These are phyloP conservation scores for Coremacera marginata DNA, from an alignment of 2,888 invertebrate genomes.

Conservation along the genomic window DNA sequence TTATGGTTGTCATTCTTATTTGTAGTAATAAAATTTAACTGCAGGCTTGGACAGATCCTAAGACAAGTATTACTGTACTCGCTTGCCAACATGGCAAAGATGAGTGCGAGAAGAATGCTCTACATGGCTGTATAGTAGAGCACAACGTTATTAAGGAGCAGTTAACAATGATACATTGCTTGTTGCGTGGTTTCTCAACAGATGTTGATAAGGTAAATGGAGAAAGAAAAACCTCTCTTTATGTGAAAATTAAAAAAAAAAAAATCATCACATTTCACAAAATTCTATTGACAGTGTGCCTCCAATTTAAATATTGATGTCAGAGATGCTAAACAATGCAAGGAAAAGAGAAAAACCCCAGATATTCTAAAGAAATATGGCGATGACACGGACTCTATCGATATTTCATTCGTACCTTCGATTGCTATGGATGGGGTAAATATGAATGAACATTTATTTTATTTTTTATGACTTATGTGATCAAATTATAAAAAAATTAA, in stretches of 20 bases:
- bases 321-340: conserved; percentile 56
- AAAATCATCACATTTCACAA: conserved; percentile 18
- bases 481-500: not conserved
- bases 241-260: no score
- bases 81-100: conserved; percentile 62
- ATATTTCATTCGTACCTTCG: conserved; percentile 63
- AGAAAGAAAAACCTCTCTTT: no score
- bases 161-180: conserved; percentile 61
- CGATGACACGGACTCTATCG: conserved; percentile 56
- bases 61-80: conserved; percentile 51
- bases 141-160: conserved; percentile 53
- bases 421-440: conserved; percentile 64
- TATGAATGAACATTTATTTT: conserved; percentile 19
- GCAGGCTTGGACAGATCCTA: conserved; percentile 52
- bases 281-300: conserved; percentile 53
- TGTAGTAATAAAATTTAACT: not conserved
- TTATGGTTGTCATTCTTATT: not conserved
- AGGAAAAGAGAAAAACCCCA: conserved; percentile 49
- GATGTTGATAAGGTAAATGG: conserved; percentile 51
- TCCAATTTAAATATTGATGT: conserved; percentile 54
- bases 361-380: conserved; percentile 64
- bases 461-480: no score
- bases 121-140: conserved; percentile 66
- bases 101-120: conserved; percentile 66
- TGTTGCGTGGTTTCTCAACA: conserved; percentile 55